A percentile compares a stretch with the other conserved stretches of the same genome.
Conservation (phyloP, 2,888 invertebrate genomes). For the Luffia ferchaultella region DNA sequence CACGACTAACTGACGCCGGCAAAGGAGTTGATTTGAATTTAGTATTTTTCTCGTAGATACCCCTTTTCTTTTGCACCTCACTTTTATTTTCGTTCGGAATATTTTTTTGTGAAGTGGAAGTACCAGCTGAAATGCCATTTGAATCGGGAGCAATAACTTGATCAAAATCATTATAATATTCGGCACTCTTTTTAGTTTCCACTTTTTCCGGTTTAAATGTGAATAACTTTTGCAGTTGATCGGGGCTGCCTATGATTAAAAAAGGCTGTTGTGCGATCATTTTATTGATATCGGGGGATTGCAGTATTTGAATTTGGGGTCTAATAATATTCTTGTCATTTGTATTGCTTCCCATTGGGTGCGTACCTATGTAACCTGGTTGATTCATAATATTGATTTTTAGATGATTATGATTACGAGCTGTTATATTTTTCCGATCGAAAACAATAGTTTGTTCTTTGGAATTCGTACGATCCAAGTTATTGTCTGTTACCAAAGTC, state of each 20-base stretch:
- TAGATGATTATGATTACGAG: constrained; percentile 41
- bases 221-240: background rate
- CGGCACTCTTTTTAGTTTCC: constrained; percentile 28
- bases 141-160: constrained; percentile 27
- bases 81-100: background rate
- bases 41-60: constrained; percentile 37
- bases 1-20: constrained; percentile 28
- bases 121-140: background rate
- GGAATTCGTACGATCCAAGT: background rate
- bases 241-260: background rate
- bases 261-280: background rate
- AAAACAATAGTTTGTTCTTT: too few species aligned
- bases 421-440: background rate
- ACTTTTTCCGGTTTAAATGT: background rate
- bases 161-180: constrained; percentile 50
- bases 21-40: constrained; percentile 37
- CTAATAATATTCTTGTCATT: background rate
- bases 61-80: constrained; percentile 22
- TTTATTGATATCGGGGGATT: background rate
- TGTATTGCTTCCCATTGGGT: constrained; percentile 15
- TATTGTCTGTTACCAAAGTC: background rate
- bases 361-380: constrained; percentile 20
- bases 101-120: background rate
- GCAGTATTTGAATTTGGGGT: background rate
- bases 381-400: constrained; percentile 47